These are phyloP conservation scores for Perca flavescens DNA, from an alignment of 2,113 vertebrate species.

Conservation along the genomic window DNA sequence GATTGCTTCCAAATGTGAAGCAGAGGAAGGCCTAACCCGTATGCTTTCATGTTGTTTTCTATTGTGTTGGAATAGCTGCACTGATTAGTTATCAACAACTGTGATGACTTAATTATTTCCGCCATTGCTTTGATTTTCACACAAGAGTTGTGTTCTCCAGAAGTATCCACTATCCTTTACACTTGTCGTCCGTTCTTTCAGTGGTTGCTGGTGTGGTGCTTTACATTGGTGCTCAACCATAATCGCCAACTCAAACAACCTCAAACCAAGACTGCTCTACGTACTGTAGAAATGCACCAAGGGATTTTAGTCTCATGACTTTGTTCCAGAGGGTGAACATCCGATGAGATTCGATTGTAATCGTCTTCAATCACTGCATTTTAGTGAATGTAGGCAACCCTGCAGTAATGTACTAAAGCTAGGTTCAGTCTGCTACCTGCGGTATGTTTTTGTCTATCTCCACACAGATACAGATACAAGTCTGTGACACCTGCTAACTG, in stretches of 20 bases:
- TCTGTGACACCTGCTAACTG: slow-evolving; percentile 25
- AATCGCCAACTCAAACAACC: slow-evolving; percentile 69
- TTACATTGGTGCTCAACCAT: slow-evolving; percentile 74
- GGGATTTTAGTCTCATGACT: slow-evolving; percentile 10
- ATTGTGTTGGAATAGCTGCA: slow-evolving; percentile 88
- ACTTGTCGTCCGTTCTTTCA: slow-evolving; percentile 27
- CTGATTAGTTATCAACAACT: slow-evolving; percentile 73
- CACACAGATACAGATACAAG: background rate
- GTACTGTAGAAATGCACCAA: slow-evolving; percentile 25
- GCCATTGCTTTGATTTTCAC: background rate
- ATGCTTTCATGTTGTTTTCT: slow-evolving; percentile 85
- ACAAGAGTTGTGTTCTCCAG: background rate
- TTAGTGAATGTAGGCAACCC: slow-evolving; percentile 68
- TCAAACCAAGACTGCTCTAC: slow-evolving; percentile 47
- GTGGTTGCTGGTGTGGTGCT: slow-evolving; percentile 70
- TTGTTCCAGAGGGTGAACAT: slow-evolving; percentile 23
- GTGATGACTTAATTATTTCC: slow-evolving; percentile 43
- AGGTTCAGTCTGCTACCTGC: background rate
- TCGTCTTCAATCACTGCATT: slow-evolving; percentile 36
- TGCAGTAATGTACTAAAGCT: slow-evolving; percentile 38
- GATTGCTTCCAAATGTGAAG: slow-evolving; percentile 40
- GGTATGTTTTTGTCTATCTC: slow-evolving; percentile 21
- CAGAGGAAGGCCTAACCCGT: slow-evolving; percentile 49
- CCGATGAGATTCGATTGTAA: slow-evolving; percentile 61
- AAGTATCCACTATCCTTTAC: slow-evolving; percentile 30